Conservation (phyloP, 2,113 vertebrate species). For the Heterotis niloticus region DNA sequence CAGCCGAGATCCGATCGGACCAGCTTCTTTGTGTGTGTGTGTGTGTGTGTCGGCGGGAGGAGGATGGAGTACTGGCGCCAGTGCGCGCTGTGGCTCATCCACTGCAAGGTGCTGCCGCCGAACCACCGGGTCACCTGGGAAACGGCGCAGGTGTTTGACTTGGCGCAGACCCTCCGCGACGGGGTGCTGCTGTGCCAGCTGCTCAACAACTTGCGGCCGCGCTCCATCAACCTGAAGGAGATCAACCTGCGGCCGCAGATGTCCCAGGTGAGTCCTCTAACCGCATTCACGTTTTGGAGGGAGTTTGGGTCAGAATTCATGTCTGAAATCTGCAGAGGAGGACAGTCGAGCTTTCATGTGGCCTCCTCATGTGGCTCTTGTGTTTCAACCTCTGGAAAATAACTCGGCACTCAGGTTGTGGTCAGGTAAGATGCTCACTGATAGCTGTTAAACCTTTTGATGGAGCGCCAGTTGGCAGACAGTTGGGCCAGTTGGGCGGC, state of each 20-base stretch:
- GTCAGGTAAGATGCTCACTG: too few species aligned
- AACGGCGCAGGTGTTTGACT: slow-evolving; percentile 83
- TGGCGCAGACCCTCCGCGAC: slow-evolving; percentile 87
- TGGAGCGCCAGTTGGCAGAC: too few species aligned
- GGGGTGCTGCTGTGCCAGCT: slow-evolving; percentile 87
- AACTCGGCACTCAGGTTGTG: too few species aligned
- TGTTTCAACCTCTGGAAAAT: too few species aligned
- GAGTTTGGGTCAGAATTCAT: too few species aligned
- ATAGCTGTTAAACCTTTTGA: too few species aligned
- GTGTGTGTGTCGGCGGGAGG: not conserved
- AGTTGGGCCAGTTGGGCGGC: too few species aligned
- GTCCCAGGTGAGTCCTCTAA: slow-evolving; percentile 69
- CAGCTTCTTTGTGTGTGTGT: not conserved
- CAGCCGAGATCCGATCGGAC: not conserved
- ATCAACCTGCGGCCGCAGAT: slow-evolving; percentile 89
- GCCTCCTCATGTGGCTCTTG: too few species aligned
- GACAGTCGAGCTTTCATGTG: too few species aligned
- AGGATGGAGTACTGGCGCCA: slow-evolving; percentile 86
- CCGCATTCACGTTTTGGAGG: too few species aligned
- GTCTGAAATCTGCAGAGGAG: too few species aligned
- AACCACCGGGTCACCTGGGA: slow-evolving; percentile 86
- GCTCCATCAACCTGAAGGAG: slow-evolving; percentile 82
- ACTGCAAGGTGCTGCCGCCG: slow-evolving; percentile 80
- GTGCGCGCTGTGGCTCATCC: slow-evolving; percentile 84
- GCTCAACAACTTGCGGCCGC: slow-evolving; percentile 79